phyloP scores from a whole-genome alignment of 2,888 invertebrate genomes.

The Apoda limacodes region DNA sequence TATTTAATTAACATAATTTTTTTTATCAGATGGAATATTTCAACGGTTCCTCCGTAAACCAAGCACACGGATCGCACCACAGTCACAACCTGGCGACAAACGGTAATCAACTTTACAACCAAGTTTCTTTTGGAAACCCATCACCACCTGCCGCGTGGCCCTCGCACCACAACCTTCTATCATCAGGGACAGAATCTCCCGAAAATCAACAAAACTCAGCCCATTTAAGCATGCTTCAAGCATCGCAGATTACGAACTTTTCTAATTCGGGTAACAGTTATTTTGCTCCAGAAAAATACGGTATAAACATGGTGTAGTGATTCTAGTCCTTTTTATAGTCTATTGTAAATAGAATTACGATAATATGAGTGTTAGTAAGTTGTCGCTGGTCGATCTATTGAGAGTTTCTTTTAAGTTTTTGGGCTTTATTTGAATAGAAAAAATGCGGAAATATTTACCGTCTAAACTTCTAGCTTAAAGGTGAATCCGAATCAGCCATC shows the following conservation, averaged over 20 bases:
- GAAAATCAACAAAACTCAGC: conserved; percentile 60
- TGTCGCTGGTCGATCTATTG: conserved; percentile 7
- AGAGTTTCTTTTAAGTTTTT: conserved; percentile 4
- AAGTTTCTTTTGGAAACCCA: conserved; percentile 62
- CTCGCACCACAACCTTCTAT: conserved; percentile 57
- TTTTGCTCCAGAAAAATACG: conserved; percentile 64
- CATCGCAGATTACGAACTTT: conserved; percentile 65
- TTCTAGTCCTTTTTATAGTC: conserved; percentile 46
- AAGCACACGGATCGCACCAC: conserved; percentile 52
- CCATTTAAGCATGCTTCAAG: conserved; percentile 61
- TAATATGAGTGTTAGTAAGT: conserved; percentile 21
- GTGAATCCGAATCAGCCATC: too few species aligned
- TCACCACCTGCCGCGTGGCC: conserved; percentile 59
- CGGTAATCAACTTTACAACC: conserved; percentile 63
- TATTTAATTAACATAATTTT: conserved; percentile 6
- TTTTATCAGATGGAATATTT: conserved; percentile 63
- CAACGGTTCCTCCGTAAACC: conserved; percentile 60
- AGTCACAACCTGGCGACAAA: conserved; percentile 55
- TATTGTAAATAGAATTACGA: too few species aligned
- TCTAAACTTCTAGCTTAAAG: too few species aligned
- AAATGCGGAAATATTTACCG: too few species aligned
- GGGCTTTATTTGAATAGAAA: conserved; percentile 1
- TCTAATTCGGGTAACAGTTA: conserved; percentile 61
- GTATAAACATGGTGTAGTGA: conserved; percentile 67
- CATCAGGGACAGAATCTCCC: conserved; percentile 56